Conservation (phyloP, 1,140 invertebrate genomes). For the Trichomalopsis sarcophagae region DNA sequence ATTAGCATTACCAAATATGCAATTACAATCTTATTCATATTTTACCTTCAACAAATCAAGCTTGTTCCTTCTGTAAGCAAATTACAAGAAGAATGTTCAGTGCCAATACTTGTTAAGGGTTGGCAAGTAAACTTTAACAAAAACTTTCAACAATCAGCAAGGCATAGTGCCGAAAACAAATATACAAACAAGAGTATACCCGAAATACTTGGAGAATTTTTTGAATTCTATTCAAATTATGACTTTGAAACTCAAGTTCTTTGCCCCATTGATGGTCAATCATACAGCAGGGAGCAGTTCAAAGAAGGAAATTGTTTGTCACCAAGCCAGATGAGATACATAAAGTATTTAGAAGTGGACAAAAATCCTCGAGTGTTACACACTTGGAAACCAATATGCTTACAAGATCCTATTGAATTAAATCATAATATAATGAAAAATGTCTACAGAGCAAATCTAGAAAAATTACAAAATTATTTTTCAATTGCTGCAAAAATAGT, state of each 20-base stretch:
- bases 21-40: conserved; percentile 78
- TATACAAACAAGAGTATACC: conserved; percentile 60
- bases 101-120: conserved; percentile 62
- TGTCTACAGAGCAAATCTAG: conserved; percentile 56
- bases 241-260: conserved; percentile 74
- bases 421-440: conserved; percentile 73
- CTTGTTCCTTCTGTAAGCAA: conserved; percentile 70
- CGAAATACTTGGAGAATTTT: conserved; percentile 77
- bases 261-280: conserved; percentile 74
- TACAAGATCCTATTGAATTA: conserved; percentile 80
- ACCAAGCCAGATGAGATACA: conserved; percentile 70
- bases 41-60: conserved; percentile 78
- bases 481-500: conserved; percentile 55
- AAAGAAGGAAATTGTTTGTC: conserved; percentile 64
- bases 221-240: conserved; percentile 76
- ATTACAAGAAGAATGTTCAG: conserved; percentile 62
- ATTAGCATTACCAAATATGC: conserved; percentile 76
- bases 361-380: conserved; percentile 63
- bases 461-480: conserved; percentile 59
- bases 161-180: conserved; percentile 50
- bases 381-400: conserved; percentile 68
- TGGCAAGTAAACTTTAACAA: conserved; percentile 75
- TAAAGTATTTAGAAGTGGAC: conserved; percentile 60
- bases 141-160: conserved; percentile 33
- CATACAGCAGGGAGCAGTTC: conserved; percentile 71